Evolutionary conservation across 2,113 vertebrate genomes (phyloP).

Genomic region (Mungos mungo): DNA sequence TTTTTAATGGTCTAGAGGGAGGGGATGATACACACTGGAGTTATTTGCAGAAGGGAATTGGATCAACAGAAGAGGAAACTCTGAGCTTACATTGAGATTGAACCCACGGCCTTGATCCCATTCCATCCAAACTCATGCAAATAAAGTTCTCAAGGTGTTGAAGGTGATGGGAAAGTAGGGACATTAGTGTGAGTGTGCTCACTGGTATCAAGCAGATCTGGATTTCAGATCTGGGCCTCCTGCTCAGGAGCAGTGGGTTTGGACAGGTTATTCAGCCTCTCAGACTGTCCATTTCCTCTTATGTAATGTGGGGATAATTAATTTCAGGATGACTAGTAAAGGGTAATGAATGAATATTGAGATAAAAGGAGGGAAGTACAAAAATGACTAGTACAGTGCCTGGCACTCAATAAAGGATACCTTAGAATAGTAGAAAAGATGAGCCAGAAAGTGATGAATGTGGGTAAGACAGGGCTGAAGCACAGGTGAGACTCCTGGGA

Average conservation of each 20-base stretch:
- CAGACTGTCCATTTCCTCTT: not conserved
- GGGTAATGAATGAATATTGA: not conserved
- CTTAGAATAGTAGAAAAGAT: not conserved
- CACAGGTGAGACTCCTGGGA: not conserved
- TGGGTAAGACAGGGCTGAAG: not conserved
- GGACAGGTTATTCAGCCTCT: not conserved
- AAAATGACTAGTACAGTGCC: not conserved
- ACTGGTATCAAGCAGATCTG: not conserved
- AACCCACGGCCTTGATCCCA: not conserved
- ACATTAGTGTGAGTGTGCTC: not conserved
- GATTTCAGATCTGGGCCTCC: not conserved
- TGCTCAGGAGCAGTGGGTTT: not conserved
- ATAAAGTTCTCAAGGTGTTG: not conserved
- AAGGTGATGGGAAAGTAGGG: not conserved
- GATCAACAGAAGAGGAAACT: not conserved
- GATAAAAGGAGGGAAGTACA: not conserved
- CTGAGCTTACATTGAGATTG: not conserved
- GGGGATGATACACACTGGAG: fast-evolving
- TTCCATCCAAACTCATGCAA: not conserved
- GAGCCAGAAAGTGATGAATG: not conserved
- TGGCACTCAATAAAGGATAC: not conserved
- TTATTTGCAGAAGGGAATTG: not conserved
- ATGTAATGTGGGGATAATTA: not conserved
- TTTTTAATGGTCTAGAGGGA: not conserved
- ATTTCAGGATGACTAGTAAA: constrained; percentile 30